phyloP scores from a whole-genome alignment of 1,140 invertebrate genomes.

The Anthonomus grandis region DNA sequence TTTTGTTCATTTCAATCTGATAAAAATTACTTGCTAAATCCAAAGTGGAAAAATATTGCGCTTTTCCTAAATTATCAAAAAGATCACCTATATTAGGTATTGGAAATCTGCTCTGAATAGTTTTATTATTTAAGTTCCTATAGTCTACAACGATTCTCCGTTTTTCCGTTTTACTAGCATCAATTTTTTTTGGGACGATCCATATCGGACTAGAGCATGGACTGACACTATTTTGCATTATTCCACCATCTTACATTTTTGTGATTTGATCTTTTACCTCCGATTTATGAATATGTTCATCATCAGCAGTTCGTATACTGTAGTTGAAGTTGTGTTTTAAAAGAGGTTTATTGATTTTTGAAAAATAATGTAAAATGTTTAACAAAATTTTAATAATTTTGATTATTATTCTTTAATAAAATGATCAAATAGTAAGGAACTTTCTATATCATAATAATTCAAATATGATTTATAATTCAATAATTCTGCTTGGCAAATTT shows the following conservation, averaged over 20 bases:
- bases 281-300: neutral
- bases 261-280: neutral
- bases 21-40: too few relatives aligned
- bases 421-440: neutral
- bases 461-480: neutral
- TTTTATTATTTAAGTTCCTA: too few relatives aligned
- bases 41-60: too few relatives aligned
- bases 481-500: conserved; percentile 12
- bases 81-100: neutral
- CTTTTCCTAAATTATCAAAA: neutral
- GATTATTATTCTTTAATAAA: too few relatives aligned
- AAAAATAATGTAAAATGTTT: neutral
- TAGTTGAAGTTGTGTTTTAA: neutral
- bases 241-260: neutral
- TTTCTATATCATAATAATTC: neutral
- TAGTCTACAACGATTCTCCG: neutral
- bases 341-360: neutral
- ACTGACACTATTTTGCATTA: neutral
- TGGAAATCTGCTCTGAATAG: too few relatives aligned
- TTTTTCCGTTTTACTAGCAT: neutral
- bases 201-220: neutral
- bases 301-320: neutral
- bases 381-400: conserved; percentile 1
- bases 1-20: neutral
- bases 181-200: too few relatives aligned